Conservation (phyloP, 2,113 vertebrate genomes). For the Pyxicephalus adspersus region DNA sequence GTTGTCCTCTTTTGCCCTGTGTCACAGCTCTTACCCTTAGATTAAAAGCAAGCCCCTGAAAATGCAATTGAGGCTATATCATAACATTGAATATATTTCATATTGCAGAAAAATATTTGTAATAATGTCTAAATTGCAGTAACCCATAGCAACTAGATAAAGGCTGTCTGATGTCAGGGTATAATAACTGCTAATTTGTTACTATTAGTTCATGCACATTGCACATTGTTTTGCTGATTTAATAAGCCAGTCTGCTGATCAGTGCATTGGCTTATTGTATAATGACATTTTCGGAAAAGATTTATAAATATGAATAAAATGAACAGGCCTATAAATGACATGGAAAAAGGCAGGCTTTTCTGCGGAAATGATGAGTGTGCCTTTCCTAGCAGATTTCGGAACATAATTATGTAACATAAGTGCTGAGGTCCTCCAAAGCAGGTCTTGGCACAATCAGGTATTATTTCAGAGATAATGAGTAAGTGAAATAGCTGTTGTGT, state of each 20-base stretch:
- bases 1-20: constrained; percentile 39
- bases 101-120: no score
- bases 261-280: not conserved
- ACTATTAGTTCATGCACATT: no score
- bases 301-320: constrained; percentile 7
- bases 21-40: not conserved
- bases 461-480: constrained; percentile 44
- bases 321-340: constrained; percentile 15
- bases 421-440: constrained; percentile 29
- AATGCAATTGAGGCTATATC: not conserved
- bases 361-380: constrained; percentile 18
- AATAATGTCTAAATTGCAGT: no score
- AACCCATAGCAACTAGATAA: no score
- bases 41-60: not conserved
- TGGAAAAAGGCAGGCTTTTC: not conserved
- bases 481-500: constrained; percentile 16
- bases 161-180: no score
- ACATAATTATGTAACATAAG: constrained; percentile 24
- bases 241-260: not conserved
- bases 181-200: no score
- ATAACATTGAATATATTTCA: not conserved
- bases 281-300: not conserved
- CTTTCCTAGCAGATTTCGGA: constrained; percentile 24
- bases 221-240: no score
- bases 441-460: constrained; percentile 11